Percentiles rank a stretch among this genome's conserved stretches.
Conservation (phyloP, 2,888 invertebrate species). For the Hirtodrosophila confusa region DNA sequence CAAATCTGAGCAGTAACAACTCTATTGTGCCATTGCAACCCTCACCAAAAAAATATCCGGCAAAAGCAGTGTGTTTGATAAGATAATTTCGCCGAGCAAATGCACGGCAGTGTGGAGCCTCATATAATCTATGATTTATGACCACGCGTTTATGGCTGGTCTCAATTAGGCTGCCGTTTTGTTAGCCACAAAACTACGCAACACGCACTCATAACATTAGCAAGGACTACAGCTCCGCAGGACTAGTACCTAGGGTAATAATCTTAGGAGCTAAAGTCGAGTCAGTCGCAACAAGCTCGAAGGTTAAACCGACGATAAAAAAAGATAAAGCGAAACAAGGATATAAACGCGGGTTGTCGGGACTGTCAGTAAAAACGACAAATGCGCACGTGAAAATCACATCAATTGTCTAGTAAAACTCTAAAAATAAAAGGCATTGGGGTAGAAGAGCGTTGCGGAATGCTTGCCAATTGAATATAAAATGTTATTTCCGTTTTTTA, state of each 20-base stretch:
- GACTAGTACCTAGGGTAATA: conserved; percentile 43
- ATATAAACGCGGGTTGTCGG: conserved; percentile 1
- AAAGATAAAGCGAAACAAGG: conserved; percentile 60
- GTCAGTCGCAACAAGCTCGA: conserved; percentile 50
- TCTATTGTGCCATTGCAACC: conserved; percentile 4
- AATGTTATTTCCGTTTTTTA: conserved; percentile 77
- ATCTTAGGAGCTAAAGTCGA: conserved; percentile 36
- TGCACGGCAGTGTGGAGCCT: conserved; percentile 13
- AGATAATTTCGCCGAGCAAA: conserved; percentile 40
- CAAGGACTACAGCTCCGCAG: background rate
- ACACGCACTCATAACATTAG: conserved; percentile 74
- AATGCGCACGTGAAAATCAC: conserved; percentile 78
- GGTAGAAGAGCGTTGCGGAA: conserved; percentile 11
- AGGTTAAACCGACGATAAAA: conserved; percentile 77
- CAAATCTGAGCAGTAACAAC: conserved; percentile 17
- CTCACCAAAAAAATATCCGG: background rate
- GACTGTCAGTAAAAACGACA: conserved; percentile 52
- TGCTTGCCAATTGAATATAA: conserved; percentile 76
- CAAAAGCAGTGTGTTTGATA: conserved; percentile 17
- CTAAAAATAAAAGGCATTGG: conserved; percentile 47
- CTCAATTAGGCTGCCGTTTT: conserved; percentile 75
- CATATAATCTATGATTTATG: conserved; percentile 76
- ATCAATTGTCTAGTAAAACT: conserved; percentile 72
- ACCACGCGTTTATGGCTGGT: conserved; percentile 62
- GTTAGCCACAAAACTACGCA: conserved; percentile 65